Base-by-base conservation (phyloP, 2,113 vertebrate species). In the Drymodes brunneopygia region DNA sequence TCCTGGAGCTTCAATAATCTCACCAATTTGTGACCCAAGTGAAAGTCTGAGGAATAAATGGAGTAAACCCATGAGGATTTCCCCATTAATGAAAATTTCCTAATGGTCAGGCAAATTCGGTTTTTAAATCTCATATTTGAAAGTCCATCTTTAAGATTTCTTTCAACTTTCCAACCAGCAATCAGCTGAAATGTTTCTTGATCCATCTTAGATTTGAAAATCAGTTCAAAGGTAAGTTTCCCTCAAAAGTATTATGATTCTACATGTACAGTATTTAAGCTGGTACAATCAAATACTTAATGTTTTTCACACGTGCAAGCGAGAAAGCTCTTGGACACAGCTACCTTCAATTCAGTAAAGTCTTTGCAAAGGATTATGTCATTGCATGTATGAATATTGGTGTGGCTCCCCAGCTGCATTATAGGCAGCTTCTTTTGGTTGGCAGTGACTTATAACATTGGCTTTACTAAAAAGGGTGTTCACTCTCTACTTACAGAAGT, bases 361-460 rank as follows among this genome's bases (percentile, higher is more conserved):
- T 33, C 70, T 54, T 83, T 73, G 31, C 12, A 74, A 53, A 67
- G 13, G 16, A 40, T 77, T 75, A 53, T 75, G 38, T 31, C 29
- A 33, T 24, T 12, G 2, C 36, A 45, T 42, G 14, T 36, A 12
- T 3, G 10, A 74, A 8, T 6, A 9, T 51, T 77, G 0, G 0
- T 50, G 10, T 44, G 58, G 23, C 17, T 95, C 81, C 66, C 36
- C 40, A 87, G 44, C 9, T 77, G 13, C 42, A 50, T 22, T 67
- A 7, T 66, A 33, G 35, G 38, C 42, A 88, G 29, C 25, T 81
- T 73, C 50, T 77, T 88, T 80, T 53, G 22, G 23, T 40, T 83
- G 23, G 15, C 16, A 67, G 53, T 54, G 44, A 75, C n/a, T 38
- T 90, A 40, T 15, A 77, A 70, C 25, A 56, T 27, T 71, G 12